A percentile compares a stretch with the other conserved stretches of the same genome.
phyloP scores from a whole-genome alignment of 2,888 invertebrate genomes.

The Ligdia adustata region DNA sequence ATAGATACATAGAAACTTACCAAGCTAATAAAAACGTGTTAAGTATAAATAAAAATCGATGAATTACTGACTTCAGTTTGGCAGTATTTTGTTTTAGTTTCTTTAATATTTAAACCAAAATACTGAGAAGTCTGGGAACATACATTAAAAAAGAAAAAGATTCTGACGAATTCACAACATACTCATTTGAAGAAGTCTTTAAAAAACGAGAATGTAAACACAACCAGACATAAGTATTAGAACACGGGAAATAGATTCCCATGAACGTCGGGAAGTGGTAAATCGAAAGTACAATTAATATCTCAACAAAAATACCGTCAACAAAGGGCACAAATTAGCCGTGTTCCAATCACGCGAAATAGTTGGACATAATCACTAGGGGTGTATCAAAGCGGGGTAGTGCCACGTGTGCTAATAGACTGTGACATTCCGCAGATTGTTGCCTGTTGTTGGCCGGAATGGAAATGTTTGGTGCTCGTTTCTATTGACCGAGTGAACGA shows the following conservation, averaged over 20 bases:
- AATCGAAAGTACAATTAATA: slow-evolving; percentile 20
- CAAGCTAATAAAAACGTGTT: too few relatives aligned
- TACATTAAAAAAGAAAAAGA: too few relatives aligned
- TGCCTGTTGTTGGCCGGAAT: slow-evolving; percentile 22
- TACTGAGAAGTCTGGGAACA: too few relatives aligned
- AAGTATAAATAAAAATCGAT: too few relatives aligned
- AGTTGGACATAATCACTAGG: slow-evolving; percentile 47
- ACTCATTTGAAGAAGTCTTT: too few relatives aligned
- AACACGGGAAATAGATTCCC: slow-evolving; percentile 2
- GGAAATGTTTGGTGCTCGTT: slow-evolving; percentile 3
- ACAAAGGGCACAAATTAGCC: slow-evolving; percentile 31
- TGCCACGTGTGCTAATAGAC: slow-evolving; percentile 35
- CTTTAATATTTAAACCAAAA: too few relatives aligned
- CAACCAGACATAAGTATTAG: too few relatives aligned
- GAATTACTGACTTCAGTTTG: too few relatives aligned
- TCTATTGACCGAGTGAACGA: background rate
- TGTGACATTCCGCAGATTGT: slow-evolving; percentile 56
- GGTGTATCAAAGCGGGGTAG: slow-evolving; percentile 48
- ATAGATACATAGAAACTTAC: too few relatives aligned
- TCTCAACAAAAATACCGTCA: slow-evolving; percentile 25
- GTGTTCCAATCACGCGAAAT: slow-evolving; percentile 43
- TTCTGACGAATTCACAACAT: too few relatives aligned
- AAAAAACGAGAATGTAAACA: too few relatives aligned
- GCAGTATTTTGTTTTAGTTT: too few relatives aligned
- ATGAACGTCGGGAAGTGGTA: slow-evolving; percentile 18